Conservation (phyloP, 2,113 vertebrate genomes). For the Hippoglossus stenolepis region DNA sequence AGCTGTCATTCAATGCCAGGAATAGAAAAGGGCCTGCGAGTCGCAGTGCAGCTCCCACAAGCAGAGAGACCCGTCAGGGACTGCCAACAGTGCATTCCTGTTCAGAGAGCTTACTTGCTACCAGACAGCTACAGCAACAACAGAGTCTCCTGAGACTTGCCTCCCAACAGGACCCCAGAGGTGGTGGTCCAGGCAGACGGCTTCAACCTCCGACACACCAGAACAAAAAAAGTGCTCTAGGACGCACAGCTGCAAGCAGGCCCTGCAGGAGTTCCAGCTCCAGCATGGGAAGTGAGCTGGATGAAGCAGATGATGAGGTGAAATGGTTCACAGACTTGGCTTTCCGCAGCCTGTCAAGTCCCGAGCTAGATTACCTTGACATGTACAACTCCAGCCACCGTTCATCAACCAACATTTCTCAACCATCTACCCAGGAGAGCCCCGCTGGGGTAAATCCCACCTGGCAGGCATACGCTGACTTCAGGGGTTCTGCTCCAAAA, state of each 20-base stretch:
- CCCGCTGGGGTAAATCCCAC: conserved; percentile 75
- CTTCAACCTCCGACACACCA: conserved; percentile 61
- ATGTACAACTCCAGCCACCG: conserved; percentile 88
- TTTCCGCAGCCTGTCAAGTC: conserved; percentile 84
- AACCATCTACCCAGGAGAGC: conserved; percentile 86
- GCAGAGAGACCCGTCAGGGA: conserved; percentile 79
- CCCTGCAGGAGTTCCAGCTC: conserved; percentile 79
- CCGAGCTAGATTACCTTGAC: conserved; percentile 81
- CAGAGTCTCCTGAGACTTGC: conserved; percentile 70
- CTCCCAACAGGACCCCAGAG: conserved; percentile 74
- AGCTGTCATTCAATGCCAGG: conserved; percentile 89
- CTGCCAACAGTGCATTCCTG: conserved; percentile 78
- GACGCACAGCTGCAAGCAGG: conserved; percentile 61
- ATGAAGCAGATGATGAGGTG: conserved; percentile 88
- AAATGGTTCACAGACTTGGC: conserved; percentile 86
- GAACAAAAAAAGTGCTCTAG: conserved; percentile 58
- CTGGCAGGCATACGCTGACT: conserved; percentile 85
- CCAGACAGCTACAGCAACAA: conserved; percentile 81
- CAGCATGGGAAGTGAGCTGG: conserved; percentile 87
- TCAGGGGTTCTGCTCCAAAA: conserved; percentile 70
- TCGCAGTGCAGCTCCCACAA: conserved; percentile 81
- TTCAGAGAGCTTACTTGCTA: conserved; percentile 78
- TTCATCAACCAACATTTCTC: conserved; percentile 84
- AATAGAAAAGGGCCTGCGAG: conserved; percentile 86
- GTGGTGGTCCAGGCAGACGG: conserved; percentile 60